Evolutionary conservation across 2,888 invertebrate genomes (phyloP).

Genomic region (Perizoma affinitatum): DNA sequence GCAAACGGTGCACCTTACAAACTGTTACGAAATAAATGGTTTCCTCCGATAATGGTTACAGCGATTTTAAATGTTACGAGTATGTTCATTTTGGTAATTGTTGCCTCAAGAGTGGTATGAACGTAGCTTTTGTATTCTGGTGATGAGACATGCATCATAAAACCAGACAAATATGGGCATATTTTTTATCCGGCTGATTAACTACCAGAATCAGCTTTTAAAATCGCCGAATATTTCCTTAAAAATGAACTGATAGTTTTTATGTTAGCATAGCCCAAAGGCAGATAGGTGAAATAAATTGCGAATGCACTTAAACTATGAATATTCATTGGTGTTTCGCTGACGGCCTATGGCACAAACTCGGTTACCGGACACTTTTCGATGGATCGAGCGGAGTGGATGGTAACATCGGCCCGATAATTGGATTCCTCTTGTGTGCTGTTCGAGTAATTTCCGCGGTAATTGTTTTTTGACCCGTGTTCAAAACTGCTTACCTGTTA

Average conservation of each 20-base stretch:
- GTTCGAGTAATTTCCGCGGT: conserved; percentile 35
- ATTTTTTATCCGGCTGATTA: too few species aligned
- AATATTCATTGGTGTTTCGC: conserved; percentile 54
- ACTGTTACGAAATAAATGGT: conserved; percentile 15
- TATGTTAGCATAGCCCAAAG: conserved; percentile 18
- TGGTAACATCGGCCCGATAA: conserved; percentile 46
- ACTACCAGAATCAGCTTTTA: too few species aligned
- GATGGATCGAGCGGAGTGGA: conserved; percentile 44
- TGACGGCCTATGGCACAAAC: conserved; percentile 44
- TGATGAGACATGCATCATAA: too few species aligned
- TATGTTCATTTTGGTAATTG: background rate
- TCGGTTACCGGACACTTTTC: conserved; percentile 53
- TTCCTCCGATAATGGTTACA: conserved; percentile 9
- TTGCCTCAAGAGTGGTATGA: background rate
- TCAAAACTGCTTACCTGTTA: conserved; percentile 13
- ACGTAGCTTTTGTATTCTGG: background rate
- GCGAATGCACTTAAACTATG: conserved; percentile 39
- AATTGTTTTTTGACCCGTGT: conserved; percentile 35
- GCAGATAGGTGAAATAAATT: conserved; percentile 36
- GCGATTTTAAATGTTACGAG: background rate
- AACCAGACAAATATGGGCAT: too few species aligned
- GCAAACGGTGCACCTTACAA: conserved; percentile 45
- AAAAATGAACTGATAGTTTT: conserved; percentile 1
- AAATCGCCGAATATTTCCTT: conserved; percentile 1
- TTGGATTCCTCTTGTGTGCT: conserved; percentile 39